Conservation (phyloP, 2,797 vertebrate genomes). For the Molothrus aeneus region DNA sequence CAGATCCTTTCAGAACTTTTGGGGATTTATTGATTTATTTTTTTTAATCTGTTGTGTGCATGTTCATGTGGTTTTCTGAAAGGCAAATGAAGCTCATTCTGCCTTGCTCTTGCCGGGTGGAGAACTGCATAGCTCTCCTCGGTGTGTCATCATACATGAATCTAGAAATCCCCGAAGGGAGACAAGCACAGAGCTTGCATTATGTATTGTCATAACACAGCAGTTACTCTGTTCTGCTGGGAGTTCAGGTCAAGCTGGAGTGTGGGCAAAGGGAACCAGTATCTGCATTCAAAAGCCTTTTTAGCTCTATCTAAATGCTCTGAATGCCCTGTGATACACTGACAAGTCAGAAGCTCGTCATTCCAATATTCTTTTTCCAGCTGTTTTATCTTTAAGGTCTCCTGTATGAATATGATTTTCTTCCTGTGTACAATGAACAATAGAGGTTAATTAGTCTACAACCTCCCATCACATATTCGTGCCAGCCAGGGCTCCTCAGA, state of each 20-base stretch:
- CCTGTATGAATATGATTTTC: background rate
- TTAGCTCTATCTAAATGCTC: background rate
- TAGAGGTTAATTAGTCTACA: background rate
- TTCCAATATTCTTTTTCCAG: background rate
- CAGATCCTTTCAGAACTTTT: background rate
- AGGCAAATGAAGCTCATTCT: background rate
- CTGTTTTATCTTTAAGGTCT: background rate
- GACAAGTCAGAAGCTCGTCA: background rate
- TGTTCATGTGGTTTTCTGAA: background rate
- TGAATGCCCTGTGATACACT: background rate
- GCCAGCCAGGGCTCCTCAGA: background rate
- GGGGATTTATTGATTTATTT: background rate
- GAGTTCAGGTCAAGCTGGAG: background rate
- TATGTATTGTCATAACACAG: background rate
- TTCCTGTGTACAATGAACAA: background rate
- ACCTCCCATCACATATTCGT: background rate
- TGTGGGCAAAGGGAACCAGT: background rate
- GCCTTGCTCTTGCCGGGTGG: background rate
- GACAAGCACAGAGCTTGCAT: background rate
- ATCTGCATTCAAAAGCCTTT: background rate
- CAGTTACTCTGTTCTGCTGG: background rate
- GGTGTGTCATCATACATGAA: background rate
- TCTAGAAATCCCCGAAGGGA: background rate
- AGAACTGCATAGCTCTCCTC: background rate
- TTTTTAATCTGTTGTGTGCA: background rate